Conservation (phyloP, 1,140 invertebrate species). For the Nasonia giraulti region DNA sequence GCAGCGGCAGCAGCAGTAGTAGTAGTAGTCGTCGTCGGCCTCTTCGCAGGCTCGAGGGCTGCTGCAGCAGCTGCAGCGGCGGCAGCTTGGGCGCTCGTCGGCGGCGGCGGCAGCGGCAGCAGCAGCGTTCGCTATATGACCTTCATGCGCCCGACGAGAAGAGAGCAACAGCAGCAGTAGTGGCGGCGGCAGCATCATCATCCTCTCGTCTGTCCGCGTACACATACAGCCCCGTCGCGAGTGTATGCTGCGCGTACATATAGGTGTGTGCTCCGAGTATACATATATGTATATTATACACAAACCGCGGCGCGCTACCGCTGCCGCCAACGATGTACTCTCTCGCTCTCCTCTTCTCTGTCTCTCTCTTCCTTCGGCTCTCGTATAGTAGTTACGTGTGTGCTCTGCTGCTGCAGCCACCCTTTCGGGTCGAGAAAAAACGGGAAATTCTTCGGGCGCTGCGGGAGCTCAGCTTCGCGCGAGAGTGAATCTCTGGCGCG, state of each 20-base stretch:
- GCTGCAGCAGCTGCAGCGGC: constrained; percentile 3
- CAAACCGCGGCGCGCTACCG: not conserved
- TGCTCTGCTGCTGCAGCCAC: constrained; percentile 1
- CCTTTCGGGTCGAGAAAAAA: constrained; percentile 11
- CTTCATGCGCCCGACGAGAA: constrained; percentile 48
- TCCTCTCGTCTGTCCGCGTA: constrained; percentile 15
- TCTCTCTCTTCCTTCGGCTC: not conserved
- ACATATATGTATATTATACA: constrained; percentile 1
- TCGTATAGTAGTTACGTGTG: not conserved
- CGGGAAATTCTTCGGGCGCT: not conserved
- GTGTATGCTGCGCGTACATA: not conserved
- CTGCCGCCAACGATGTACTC: not conserved
- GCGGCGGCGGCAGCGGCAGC: constrained; percentile 2
- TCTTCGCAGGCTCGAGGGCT: not conserved
- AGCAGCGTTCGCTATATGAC: constrained; percentile 36
- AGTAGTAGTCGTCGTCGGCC: not conserved
- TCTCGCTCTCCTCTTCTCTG: not conserved
- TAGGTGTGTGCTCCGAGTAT: not conserved
- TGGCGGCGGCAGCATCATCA: constrained; percentile 33
- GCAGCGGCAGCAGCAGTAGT: not conserved
- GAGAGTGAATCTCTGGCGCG: not conserved
- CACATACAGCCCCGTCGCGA: not conserved
- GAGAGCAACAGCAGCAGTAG: constrained; percentile 39
- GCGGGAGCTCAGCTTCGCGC: not conserved
- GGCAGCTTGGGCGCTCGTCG: not conserved